Percentiles rank a stretch among this genome's conserved stretches.
phyloP scores from a whole-genome alignment of 37 sponge, comb jelly and placozoan genomes.

The Petrosia ficiformis region DNA sequence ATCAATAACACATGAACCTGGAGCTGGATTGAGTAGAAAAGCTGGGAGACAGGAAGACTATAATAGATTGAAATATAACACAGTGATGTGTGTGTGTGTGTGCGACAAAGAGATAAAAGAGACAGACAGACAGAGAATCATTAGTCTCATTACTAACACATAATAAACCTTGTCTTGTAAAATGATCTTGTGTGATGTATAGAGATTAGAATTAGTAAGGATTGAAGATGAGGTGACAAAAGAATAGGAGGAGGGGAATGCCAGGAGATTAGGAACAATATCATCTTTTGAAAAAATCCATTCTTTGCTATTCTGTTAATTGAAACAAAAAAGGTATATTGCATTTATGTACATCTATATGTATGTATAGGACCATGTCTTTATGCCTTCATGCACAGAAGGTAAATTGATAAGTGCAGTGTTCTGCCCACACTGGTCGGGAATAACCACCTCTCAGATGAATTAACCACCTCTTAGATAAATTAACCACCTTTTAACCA shows the following conservation, averaged over 20 bases:
- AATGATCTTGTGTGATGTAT: neutral
- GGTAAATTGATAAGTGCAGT: no score
- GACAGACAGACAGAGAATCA: neutral
- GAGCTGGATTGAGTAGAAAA: constrained; percentile 63
- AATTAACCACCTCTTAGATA: no score
- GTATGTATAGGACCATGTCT: no score
- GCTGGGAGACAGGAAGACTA: constrained; percentile 93
- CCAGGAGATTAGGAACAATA: neutral
- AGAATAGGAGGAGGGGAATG: neutral
- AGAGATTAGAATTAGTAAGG: neutral
- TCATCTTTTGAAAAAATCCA: neutral
- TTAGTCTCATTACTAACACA: neutral
- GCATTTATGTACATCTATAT: neutral
- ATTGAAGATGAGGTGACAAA: no score
- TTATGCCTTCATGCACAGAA: no score
- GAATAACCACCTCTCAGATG: no score
- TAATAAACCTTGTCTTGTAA: neutral
- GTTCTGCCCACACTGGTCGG: no score
- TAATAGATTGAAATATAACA: neutral
- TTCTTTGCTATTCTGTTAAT: neutral
- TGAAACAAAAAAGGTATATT: neutral
- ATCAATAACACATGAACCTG: constrained; percentile 80
- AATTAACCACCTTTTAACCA: no score
- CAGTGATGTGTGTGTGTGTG: no score
- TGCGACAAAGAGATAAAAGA: neutral